Percentiles rank a stretch among this genome's conserved stretches.
phyloP scores from a whole-genome alignment of 2,888 invertebrate genomes.

The Sinopyrophorus schimmeli region DNA sequence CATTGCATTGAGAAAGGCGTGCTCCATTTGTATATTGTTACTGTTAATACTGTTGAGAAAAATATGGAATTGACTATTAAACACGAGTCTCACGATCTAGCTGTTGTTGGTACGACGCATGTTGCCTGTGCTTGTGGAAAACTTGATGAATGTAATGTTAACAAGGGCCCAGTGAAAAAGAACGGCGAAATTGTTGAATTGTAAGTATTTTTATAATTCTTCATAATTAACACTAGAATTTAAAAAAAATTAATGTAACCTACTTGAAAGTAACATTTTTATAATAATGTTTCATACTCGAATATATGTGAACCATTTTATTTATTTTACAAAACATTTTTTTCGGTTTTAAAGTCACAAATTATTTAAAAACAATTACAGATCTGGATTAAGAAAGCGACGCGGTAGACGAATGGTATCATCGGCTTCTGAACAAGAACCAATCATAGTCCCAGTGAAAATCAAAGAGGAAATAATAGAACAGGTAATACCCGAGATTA shows the following conservation, averaged over 20 bases:
- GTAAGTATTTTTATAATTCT: slow-evolving; percentile 35
- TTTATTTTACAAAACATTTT: no score
- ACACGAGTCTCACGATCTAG: slow-evolving; percentile 71
- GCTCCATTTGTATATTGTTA: slow-evolving; percentile 87
- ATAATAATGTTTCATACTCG: no score
- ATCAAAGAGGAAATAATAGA: slow-evolving; percentile 28
- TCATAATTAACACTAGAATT: no score
- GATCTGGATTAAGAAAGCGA: slow-evolving; percentile 43
- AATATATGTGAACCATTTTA: no score
- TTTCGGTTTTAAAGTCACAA: no score
- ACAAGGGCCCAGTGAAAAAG: slow-evolving; percentile 45
- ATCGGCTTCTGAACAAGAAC: slow-evolving; percentile 30
- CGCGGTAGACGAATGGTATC: slow-evolving; percentile 47
- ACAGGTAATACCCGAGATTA: slow-evolving; percentile 32
- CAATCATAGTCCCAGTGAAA: slow-evolving; percentile 13
- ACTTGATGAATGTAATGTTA: slow-evolving; percentile 64
- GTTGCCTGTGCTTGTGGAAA: slow-evolving; percentile 73
- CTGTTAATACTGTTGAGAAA: slow-evolving; percentile 71
- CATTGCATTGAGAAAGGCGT: slow-evolving; percentile 90
- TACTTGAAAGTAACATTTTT: no score
- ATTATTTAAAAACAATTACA: no score
- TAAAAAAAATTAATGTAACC: no score
- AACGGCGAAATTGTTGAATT: slow-evolving; percentile 48
- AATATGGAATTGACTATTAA: slow-evolving; percentile 89
- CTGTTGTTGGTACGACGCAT: slow-evolving; percentile 60